Evolutionary conservation across 2,113 vertebrate species (phyloP), one percentile per base, ranked within the genome.

Genomic region (Aldabrachelys gigantea): DNA sequence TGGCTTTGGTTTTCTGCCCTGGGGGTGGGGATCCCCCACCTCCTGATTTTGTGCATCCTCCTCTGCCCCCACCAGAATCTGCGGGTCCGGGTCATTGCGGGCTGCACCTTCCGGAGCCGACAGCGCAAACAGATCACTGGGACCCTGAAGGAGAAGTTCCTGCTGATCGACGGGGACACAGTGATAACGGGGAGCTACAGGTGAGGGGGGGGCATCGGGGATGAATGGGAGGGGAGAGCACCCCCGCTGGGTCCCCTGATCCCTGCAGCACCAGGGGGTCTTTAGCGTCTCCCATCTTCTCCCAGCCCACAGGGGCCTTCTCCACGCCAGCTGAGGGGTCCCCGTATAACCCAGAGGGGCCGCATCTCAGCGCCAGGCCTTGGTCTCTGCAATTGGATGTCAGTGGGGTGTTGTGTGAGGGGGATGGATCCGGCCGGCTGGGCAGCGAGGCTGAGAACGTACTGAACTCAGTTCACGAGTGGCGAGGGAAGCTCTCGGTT

Each of bases 171-270:
- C 54, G 97, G 98, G 38, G 95, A 98, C 84, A 98, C 97, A 4
- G 99, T 99, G 89, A 98, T 99, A 94, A 98, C 99, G 0, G 99
- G 99, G 59, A 99, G 98, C 94, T 99, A 99, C 98, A 99, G 99
- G 99, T 98, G 80, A 81, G 53, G 62, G 50, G 8, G 14, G 31
- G 49, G 29, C 19, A 31, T 24, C 14, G 3, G 47, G 47, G 38
- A 65, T 85, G 27, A 41, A 49, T 29, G 47, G 10, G 27, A 27
- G 12, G 22, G 22, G 41, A 76, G 78, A 29, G 44, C 24, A 22
- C 10, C 44, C 12, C 78, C 10, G 2, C 38, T 78, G 38, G 31
- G 21, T 25, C 78, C 47, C 76, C 76, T 3, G 2, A 41, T 78
- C 41, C 38, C 75, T 44, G 12, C 29, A 22, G 27, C n/a, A 3